phyloP scores from a whole-genome alignment of 2,888 invertebrate species.

The Tenthredo distinguenda region DNA sequence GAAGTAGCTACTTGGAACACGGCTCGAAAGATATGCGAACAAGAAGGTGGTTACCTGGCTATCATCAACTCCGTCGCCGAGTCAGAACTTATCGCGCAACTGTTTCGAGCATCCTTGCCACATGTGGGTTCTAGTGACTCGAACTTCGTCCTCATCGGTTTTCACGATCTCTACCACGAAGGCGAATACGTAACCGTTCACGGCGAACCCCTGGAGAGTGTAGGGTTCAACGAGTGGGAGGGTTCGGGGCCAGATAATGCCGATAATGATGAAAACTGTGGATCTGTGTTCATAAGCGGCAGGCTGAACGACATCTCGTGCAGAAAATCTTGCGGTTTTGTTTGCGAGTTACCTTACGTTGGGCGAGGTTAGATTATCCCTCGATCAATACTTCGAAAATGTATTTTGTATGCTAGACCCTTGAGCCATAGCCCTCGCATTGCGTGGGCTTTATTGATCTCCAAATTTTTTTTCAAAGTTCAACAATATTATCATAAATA shows the following conservation, averaged over 20 bases:
- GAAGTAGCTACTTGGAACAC: conserved; percentile 47
- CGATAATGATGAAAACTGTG: neutral
- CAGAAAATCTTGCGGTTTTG: neutral
- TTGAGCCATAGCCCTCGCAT: too few relatives aligned
- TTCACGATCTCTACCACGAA: neutral
- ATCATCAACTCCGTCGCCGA: conserved; percentile 56
- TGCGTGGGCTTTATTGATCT: too few relatives aligned
- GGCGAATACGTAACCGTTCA: neutral
- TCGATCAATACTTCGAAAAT: neutral
- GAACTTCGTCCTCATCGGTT: neutral
- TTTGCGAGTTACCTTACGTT: neutral
- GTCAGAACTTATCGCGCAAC: neutral
- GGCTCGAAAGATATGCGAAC: conserved; percentile 53
- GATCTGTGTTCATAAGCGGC: neutral
- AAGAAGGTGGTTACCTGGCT: conserved; percentile 56
- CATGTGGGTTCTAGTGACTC: neutral
- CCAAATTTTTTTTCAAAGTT: too few relatives aligned
- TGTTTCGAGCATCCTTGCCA: neutral
- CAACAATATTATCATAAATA: too few relatives aligned
- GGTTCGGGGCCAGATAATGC: neutral
- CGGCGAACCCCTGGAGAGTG: neutral
- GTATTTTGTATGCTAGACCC: too few relatives aligned
- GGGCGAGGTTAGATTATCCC: neutral
- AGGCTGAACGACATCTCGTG: neutral
- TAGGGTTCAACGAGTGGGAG: neutral